Percentiles rank a stretch among this genome's conserved stretches.
Evolutionary conservation across 2,797 vertebrate species (phyloP).

Genomic region (Aulostomus chinensis): DNA sequence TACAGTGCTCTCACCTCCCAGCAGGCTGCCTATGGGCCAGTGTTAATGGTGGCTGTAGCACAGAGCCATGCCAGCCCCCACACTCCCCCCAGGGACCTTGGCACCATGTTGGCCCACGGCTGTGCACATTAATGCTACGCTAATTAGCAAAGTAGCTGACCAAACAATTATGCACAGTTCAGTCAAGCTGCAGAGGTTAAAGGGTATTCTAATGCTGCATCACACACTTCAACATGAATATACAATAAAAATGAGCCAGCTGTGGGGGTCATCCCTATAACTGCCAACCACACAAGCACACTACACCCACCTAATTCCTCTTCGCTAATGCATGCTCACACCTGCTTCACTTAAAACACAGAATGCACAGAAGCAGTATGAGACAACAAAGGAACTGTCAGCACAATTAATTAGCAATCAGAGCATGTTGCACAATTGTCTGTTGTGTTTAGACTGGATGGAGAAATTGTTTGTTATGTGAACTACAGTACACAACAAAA

Average conservation of each 20-base stretch:
- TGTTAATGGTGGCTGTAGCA: slow-evolving; percentile 65
- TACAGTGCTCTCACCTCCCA: slow-evolving; percentile 53
- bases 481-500: slow-evolving; percentile 9
- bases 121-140: slow-evolving; percentile 69
- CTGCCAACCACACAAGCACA: too few species aligned
- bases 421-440: too few species aligned
- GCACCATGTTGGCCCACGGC: slow-evolving; percentile 58
- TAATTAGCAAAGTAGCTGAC: slow-evolving; percentile 82
- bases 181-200: slow-evolving; percentile 75
- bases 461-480: neutral
- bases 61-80: slow-evolving; percentile 52
- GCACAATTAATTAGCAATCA: too few species aligned
- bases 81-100: slow-evolving; percentile 32
- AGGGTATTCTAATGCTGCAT: slow-evolving; percentile 52
- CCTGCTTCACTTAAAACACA: neutral
- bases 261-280: slow-evolving; percentile 20
- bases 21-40: slow-evolving; percentile 56
- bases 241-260: slow-evolving; percentile 35
- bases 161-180: slow-evolving; percentile 80
- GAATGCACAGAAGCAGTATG: neutral
- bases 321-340: too few species aligned
- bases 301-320: too few species aligned
- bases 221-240: slow-evolving; percentile 44
- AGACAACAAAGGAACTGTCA: too few species aligned
- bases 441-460: neutral